phyloP scores from a whole-genome alignment of 2,797 vertebrate genomes.

The Botia almorhae region DNA sequence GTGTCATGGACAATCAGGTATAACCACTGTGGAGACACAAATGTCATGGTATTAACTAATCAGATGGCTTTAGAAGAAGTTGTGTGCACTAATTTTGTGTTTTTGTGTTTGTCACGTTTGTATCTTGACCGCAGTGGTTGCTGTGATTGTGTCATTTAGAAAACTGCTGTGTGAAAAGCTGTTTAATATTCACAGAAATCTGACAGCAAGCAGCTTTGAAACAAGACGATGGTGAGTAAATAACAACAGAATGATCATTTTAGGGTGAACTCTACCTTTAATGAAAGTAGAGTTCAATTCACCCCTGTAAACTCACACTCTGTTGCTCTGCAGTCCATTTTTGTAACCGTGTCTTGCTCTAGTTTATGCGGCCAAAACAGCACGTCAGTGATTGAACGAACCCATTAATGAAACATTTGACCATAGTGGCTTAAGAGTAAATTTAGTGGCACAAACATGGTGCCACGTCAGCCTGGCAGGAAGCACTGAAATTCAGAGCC shows the following conservation, averaged over 20 bases:
- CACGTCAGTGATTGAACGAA: neutral
- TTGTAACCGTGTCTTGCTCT: neutral
- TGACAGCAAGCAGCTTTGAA: neutral
- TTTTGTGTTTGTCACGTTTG: neutral
- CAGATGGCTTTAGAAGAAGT: neutral
- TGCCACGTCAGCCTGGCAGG: slow-evolving; percentile 33
- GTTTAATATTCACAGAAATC: neutral
- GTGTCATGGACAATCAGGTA: neutral
- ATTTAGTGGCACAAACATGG: slow-evolving; percentile 33
- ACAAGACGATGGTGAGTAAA: neutral
- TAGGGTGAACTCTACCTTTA: slow-evolving; percentile 5
- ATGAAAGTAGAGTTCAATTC: neutral
- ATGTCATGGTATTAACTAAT: neutral
- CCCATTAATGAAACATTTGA: slow-evolving; percentile 55
- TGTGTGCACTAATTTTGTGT: neutral
- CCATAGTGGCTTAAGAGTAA: slow-evolving; percentile 13
- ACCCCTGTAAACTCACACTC: neutral
- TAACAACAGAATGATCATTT: neutral
- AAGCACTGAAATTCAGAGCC: neutral
- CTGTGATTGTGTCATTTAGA: neutral
- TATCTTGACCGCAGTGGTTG: neutral
- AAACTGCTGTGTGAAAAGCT: neutral
- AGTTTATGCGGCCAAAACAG: slow-evolving; percentile 32
- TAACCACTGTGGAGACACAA: neutral
- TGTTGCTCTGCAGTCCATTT: slow-evolving; percentile 5